Percentiles rank a stretch among this genome's conserved stretches.
Evolutionary conservation across 1,140 invertebrate species (phyloP).

Genomic region (Fopius arisanus): DNA sequence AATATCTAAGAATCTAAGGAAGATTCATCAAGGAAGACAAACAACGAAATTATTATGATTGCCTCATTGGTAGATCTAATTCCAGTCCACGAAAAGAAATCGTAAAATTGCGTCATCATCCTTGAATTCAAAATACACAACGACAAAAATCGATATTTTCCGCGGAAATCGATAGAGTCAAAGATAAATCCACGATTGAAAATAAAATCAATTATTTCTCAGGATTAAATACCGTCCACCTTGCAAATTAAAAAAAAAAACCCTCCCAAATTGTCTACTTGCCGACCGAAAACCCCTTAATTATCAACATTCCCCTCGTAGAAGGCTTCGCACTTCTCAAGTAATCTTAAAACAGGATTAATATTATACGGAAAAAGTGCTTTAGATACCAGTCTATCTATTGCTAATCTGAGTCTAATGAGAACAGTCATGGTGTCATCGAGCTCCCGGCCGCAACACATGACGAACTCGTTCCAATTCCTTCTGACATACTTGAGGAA

Average conservation of each 20-base stretch:
- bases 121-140: too few relatives aligned
- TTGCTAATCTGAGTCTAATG: constrained; percentile 79
- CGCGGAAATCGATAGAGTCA: too few relatives aligned
- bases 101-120: too few relatives aligned
- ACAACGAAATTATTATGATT: too few relatives aligned
- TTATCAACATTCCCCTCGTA: constrained; percentile 79
- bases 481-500: constrained; percentile 85
- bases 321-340: constrained; percentile 85
- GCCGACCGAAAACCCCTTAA: constrained; percentile 30
- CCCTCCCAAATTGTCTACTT: constrained; percentile 4
- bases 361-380: constrained; percentile 90
- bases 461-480: constrained; percentile 84
- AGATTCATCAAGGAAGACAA: too few relatives aligned
- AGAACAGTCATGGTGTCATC: constrained; percentile 86
- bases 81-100: too few relatives aligned
- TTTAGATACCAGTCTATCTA: constrained; percentile 82
- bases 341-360: constrained; percentile 81
- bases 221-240: too few relatives aligned
- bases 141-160: too few relatives aligned
- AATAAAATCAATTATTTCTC: too few relatives aligned
- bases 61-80: too few relatives aligned
- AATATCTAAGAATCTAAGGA: too few relatives aligned
- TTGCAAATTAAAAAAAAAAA: background rate
- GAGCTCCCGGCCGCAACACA: constrained; percentile 78
- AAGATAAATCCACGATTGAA: too few relatives aligned